Evolutionary conservation across 2,113 vertebrate genomes (phyloP).

Genomic region (Theropithecus gelada): DNA sequence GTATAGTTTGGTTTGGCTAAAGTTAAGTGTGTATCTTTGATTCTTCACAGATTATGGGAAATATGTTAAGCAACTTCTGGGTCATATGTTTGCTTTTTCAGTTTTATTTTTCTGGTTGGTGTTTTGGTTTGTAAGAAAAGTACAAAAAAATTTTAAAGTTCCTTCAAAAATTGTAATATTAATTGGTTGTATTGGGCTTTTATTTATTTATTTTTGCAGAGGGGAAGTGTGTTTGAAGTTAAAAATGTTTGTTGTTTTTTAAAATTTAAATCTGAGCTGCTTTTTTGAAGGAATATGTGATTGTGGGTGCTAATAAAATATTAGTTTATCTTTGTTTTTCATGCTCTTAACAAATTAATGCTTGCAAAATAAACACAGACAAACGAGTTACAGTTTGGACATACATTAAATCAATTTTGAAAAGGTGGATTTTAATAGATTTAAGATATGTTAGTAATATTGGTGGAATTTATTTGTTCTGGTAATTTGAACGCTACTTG

Average conservation of each 20-base stretch:
- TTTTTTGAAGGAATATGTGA: neutral
- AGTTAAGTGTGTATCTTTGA: neutral
- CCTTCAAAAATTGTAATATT: neutral
- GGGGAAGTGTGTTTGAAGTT: neutral
- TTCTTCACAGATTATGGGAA: neutral
- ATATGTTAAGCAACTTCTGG: neutral
- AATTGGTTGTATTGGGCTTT: neutral
- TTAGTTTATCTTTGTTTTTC: slow-evolving; percentile 27
- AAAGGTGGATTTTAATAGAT: neutral
- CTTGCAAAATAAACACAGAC: neutral
- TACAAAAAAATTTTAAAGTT: neutral
- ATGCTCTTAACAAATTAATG: slow-evolving; percentile 15
- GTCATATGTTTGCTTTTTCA: slow-evolving; percentile 1
- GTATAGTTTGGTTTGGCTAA: neutral
- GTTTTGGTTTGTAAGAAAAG: slow-evolving; percentile 38
- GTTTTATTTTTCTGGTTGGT: neutral
- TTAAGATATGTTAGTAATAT: slow-evolving; percentile 13
- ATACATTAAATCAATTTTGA: neutral
- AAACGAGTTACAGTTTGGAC: slow-evolving; percentile 40
- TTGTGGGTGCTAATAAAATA: neutral
- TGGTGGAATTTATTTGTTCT: slow-evolving; percentile 46
- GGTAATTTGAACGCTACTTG: slow-evolving; percentile 41
- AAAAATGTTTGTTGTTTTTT: neutral
- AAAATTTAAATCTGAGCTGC: neutral
- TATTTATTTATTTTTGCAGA: neutral